Base-by-base conservation (phyloP, 2,888 invertebrate genomes). In the Selenia dentaria region DNA sequence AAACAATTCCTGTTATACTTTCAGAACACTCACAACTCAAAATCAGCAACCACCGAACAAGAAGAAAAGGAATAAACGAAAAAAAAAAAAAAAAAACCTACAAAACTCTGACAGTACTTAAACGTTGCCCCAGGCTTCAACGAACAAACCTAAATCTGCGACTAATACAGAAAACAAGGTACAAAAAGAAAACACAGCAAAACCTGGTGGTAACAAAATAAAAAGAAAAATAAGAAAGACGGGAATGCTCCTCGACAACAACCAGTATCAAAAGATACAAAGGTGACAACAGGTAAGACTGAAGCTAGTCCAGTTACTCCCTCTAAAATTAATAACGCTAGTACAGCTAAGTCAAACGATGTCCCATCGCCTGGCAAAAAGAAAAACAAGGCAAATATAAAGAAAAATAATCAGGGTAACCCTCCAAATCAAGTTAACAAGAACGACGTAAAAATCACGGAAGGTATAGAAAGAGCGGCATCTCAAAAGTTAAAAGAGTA, bases 401-500 rank as follows among this genome's bases (percentile, higher is more conserved):
- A 70, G 33, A 67, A 64, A 18, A 65, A 67, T 22, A 59, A 49
- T 9, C 18, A 34, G 24, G 42, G 3, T 3, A 46, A 29, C 3
- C 35, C 37, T n/a, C n/a, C n/a, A n/a, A n/a, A n/a, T 37, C 36
- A 38, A 35, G 25, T 44, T 3, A 43, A 38, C 12, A 57, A 74
- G 62, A 69, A 62, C 48, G 59, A 71, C 62, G 55, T 58, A 3
- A 70, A 71, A 64, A 59, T 86, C 3, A 71, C 80, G 6, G 77
- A 79, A 35, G 67, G 70, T 16, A 34, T 78, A 0, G 75, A 79
- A 62, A 64, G 70, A 3, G 68, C 63, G 39, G 78, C 69, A 26
- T 70, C 86, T 2, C 79, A 75, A 43, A 85, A 85, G 57, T 49
- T 88, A 2, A n/a, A 88, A 87, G 64, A 80, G 78, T 18, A 70